A percentile compares a stretch with the other conserved stretches of the same genome.
phyloP scores from a whole-genome alignment of 2,888 invertebrate species.

The Tupiocoris notatus region DNA sequence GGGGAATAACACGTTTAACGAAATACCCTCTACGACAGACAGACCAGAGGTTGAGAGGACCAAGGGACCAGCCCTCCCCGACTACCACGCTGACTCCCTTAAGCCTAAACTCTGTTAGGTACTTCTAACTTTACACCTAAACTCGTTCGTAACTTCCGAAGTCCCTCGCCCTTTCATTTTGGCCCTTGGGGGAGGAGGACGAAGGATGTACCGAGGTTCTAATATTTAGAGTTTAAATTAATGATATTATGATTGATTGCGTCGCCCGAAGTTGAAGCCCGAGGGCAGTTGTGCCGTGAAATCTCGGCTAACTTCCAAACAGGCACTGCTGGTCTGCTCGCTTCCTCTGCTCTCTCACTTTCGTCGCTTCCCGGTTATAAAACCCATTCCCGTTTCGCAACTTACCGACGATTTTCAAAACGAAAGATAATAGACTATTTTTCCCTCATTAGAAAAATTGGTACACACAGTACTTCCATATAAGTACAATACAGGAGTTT shows the following conservation, averaged over 20 bases:
- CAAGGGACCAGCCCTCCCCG: not conserved
- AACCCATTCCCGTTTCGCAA: too few relatives aligned
- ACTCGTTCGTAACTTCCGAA: constrained; percentile 33
- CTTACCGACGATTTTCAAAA: too few relatives aligned
- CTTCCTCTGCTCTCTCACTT: too few relatives aligned
- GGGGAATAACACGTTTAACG: constrained; percentile 40
- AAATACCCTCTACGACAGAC: constrained; percentile 23
- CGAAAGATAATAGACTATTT: too few relatives aligned
- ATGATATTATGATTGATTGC: constrained; percentile 34
- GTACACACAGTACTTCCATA: too few relatives aligned
- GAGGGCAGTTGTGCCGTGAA: not conserved
- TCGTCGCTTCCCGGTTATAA: too few relatives aligned
- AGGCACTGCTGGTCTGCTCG: too few relatives aligned
- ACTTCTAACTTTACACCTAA: constrained; percentile 34
- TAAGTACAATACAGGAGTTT: too few relatives aligned
- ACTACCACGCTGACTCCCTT: not conserved
- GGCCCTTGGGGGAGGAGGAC: not conserved
- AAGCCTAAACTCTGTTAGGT: constrained; percentile 30
- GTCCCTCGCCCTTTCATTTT: not conserved
- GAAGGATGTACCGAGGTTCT: not conserved
- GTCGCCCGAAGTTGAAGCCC: not conserved
- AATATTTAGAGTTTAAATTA: constrained; percentile 20
- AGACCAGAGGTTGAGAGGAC: not conserved
- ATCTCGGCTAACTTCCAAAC: too few relatives aligned
- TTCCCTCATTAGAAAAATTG: too few relatives aligned